Evolutionary conservation across 2,888 invertebrate genomes (phyloP).

Genomic region (Cataglyphis albicans): DNA sequence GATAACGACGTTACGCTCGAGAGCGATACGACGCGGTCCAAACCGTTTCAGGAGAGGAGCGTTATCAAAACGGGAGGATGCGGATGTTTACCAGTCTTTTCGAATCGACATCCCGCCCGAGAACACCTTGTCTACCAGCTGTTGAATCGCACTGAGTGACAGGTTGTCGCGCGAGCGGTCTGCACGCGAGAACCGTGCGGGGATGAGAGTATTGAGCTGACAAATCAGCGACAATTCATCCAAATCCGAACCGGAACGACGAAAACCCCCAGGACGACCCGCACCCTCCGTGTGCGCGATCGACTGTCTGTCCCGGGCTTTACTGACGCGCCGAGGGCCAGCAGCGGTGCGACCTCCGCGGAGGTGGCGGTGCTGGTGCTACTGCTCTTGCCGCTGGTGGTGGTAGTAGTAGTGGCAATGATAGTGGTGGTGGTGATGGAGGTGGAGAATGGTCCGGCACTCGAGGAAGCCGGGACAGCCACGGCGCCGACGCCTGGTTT

Average conservation of each 20-base stretch:
- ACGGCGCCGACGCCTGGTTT: conserved; percentile 78
- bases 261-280: conserved; percentile 67
- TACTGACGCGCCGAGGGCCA: conserved; percentile 77
- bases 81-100: conserved; percentile 9
- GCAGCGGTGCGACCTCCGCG: conserved; percentile 75
- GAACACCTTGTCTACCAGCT: conserved; percentile 25
- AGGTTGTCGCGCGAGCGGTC: neutral
- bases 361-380: conserved; percentile 60
- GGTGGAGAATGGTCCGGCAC: conserved; percentile 75
- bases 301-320: conserved; percentile 81
- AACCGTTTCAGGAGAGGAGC: neutral
- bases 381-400: conserved; percentile 46
- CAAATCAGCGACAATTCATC: conserved; percentile 35
- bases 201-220: conserved; percentile 19
- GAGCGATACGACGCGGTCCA: neutral
- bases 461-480: conserved; percentile 77
- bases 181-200: neutral
- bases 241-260: conserved; percentile 59
- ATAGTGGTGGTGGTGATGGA: conserved; percentile 49
- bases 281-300: conserved; percentile 71
- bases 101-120: neutral
- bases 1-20: neutral
- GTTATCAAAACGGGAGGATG: neutral
- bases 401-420: conserved; percentile 11
- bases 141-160: conserved; percentile 16